Base-by-base conservation (phyloP, 2,113 vertebrate genomes). In the Chloropsis cyanopogon region DNA sequence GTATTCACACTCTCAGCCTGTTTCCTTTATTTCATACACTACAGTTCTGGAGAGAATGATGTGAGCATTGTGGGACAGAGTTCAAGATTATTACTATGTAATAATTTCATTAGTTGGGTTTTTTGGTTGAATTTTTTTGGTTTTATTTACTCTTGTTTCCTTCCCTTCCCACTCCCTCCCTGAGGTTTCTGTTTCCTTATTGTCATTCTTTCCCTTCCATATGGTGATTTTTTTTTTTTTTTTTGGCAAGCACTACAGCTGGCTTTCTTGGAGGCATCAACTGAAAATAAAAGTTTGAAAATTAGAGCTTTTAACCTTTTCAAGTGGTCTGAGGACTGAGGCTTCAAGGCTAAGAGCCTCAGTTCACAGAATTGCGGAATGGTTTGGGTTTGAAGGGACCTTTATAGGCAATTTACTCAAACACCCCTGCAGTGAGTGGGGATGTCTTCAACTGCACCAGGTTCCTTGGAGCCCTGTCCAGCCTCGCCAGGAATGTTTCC, bases 371-470 rank as follows among this genome's bases (percentile, higher is more conserved):
- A 52, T 16, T 6, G 7, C 23, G 59, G 39, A 33, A 20, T 46
- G 46, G 60, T 29, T 66, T 81, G 77, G 18, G 19, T 59, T 33
- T 26, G 28, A 52, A 46, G 33, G 28, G 39, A 46, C 23, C 4
- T 53, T 82, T 39, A n/a, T 12, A 59, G 68, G 16, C 44, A 6
- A 3, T 14, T 37, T 52, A 24, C 3, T 16, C 33, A 26, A 73
- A 39, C 0, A 0, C 6, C 18, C 19, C 33, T 53, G 20, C n/a
- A 60, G 47, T 29, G 20, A 75, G 46, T 3, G 9, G 46, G 33
- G 39, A 53, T 7, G 2, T 29, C 69, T 60, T 46, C 33, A 46
- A 8, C 33, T 9, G 6, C 17, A 33, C 33, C 39, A 53, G 23
- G 15, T 21, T 59, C 28, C 60, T 28, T 31, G 41, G 53, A 66